Percentiles rank a stretch among this genome's conserved stretches.
Evolutionary conservation across 1,140 invertebrate species (phyloP).

Genomic region (Drosophila chauvacae): DNA sequence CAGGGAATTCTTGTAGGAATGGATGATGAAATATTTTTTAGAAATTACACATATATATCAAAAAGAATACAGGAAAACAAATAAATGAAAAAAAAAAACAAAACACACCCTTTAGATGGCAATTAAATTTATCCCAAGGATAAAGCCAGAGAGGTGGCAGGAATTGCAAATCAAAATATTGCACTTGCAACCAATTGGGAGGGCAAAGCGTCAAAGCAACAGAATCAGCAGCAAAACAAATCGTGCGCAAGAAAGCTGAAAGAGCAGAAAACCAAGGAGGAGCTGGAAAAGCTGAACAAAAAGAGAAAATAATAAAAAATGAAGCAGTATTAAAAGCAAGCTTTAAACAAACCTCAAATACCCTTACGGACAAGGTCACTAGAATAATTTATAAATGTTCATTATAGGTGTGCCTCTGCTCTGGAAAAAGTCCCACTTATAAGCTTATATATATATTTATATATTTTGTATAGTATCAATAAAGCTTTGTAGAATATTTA

Average conservation of each 20-base stretch:
- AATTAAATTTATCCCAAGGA: neutral
- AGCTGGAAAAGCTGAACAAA: slow-evolving; percentile 1
- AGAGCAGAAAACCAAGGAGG: slow-evolving; percentile 13
- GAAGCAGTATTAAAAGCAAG: neutral
- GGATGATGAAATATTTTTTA: too few species aligned
- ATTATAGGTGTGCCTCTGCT: neutral
- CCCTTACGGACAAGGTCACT: neutral
- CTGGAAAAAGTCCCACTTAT: neutral
- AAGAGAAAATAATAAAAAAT: slow-evolving; percentile 4
- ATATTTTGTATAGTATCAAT: too few species aligned
- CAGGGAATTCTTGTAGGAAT: too few species aligned
- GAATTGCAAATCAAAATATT: slow-evolving; percentile 78
- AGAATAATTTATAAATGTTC: neutral
- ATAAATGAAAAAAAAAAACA: neutral
- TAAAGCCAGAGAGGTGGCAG: neutral
- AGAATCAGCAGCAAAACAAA: slow-evolving; percentile 57
- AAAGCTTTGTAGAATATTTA: neutral
- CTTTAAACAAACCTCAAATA: neutral
- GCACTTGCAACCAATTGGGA: slow-evolving; percentile 70
- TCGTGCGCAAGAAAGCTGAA: slow-evolving; percentile 59
- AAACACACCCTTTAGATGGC: too few species aligned
- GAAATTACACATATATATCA: too few species aligned
- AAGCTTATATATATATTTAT: too few species aligned
- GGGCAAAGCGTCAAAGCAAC: slow-evolving; percentile 54
- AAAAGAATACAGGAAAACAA: neutral